These are phyloP conservation scores for Tetragnatha versicolor DNA, from an alignment of 1,140 invertebrate species.

Conservation along the genomic window DNA sequence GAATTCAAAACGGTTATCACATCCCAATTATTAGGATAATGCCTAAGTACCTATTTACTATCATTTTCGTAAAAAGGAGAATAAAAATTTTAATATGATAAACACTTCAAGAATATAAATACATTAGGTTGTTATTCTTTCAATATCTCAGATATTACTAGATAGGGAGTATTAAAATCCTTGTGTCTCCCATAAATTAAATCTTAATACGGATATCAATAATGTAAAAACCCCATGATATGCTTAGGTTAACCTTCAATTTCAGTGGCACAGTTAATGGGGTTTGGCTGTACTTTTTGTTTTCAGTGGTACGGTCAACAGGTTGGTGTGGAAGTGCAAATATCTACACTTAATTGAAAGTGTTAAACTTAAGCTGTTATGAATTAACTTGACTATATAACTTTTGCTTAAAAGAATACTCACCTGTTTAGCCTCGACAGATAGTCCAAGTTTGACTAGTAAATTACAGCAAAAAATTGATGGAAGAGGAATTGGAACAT, in stretches of 20 bases:
- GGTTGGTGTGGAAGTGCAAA: not conserved
- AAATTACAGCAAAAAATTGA: not conserved
- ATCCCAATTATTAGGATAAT: too few species aligned
- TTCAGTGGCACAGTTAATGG: not conserved
- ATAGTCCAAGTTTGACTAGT: slow-evolving; percentile 7
- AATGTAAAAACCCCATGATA: not conserved
- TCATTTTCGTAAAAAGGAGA: too few species aligned
- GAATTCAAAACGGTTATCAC: too few species aligned
- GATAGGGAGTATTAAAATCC: too few species aligned
- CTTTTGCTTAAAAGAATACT: not conserved
- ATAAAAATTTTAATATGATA: too few species aligned
- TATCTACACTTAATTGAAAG: not conserved
- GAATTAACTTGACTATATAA: not conserved
- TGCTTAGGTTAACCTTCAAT: not conserved
- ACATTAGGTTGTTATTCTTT: too few species aligned
- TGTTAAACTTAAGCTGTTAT: not conserved
- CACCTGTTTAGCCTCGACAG: slow-evolving; percentile 13
- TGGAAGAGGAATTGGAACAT: slow-evolving; percentile 10
- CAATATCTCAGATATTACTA: too few species aligned
- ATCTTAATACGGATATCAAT: too few species aligned
- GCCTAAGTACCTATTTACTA: too few species aligned
- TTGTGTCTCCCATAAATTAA: too few species aligned
- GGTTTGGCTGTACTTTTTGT: not conserved
- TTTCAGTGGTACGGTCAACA: not conserved
- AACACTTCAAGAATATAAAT: too few species aligned